Base-by-base conservation (phyloP, 1,140 invertebrate genomes). In the Solenopsis fugax region DNA sequence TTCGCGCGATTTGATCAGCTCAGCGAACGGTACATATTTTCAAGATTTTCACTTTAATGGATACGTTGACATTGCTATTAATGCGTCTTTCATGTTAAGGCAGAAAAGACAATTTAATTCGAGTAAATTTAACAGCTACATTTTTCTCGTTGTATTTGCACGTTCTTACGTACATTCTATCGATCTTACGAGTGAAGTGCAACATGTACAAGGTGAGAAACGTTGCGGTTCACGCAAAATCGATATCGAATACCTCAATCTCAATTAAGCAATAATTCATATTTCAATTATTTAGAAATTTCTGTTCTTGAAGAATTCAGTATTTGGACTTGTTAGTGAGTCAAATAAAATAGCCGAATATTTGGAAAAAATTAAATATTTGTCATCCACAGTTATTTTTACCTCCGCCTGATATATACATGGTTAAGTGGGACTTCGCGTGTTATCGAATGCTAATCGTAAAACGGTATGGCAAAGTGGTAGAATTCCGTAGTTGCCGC, bases 1-100 rank as follows among this genome's bases (percentile, higher is more conserved):
- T 99, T 99, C 94, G 98, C 98, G 41, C 96, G 98, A 92, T 99
- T 99, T 94, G 98, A 99, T 96, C 97, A 98, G 92, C 96, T 99
- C 9, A 97, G 98, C 65, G 98, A 95, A 88, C 93, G 95, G 95
- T 95, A 92, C 1, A 62, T 73, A 60, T 52, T 52, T 34, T 45
- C 56, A 48, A 48, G 34, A 0, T 34, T 72, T n/a, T 73, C 0
- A 13, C 45, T 48, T 45, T 21, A 45, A 72, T 34, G 3, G 5
- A 29, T 65, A 37, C 12, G n/a, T 54, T 52, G 24, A 60, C 9
- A 10, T 60, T 45, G 21, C 29, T 6, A 58, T 21, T 37, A 75
- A 37, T 41, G 18, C 50, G 12, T n/a, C 5, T 24, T 10, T 56
- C 24, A 41, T 9, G n/a, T 41, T 24, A 41, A 41, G 18, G 5